A percentile compares a stretch with the other conserved stretches of the same genome.
Evolutionary conservation across 2,113 vertebrate species (phyloP).

Genomic region (Charadrius vociferus): DNA sequence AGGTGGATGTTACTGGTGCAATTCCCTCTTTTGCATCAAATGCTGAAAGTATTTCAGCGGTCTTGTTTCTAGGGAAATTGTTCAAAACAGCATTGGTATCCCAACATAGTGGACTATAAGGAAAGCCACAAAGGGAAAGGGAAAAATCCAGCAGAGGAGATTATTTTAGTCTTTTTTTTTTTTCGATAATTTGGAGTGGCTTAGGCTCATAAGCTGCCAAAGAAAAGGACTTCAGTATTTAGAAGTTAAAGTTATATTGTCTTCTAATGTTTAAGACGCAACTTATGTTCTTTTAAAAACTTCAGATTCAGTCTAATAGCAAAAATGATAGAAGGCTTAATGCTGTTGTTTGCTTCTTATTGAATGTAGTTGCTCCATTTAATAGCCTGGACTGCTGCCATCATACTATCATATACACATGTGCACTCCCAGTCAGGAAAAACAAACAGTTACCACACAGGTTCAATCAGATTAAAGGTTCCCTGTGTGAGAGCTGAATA

Average conservation of each 20-base stretch:
- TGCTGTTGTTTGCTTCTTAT: constrained; percentile 19
- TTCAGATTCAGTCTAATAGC: background rate
- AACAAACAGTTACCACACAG: constrained; percentile 42
- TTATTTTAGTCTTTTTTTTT: background rate
- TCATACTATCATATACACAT: background rate
- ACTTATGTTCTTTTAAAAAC: background rate
- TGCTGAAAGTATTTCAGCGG: background rate
- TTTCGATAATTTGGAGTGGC: background rate
- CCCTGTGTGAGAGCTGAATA: constrained; percentile 44
- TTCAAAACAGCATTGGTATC: background rate
- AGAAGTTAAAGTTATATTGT: background rate
- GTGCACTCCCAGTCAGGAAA: constrained; percentile 39
- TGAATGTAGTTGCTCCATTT: constrained; percentile 35
- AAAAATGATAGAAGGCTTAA: constrained; percentile 2
- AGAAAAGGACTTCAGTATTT: background rate
- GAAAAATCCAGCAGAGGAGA: background rate
- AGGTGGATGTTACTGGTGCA: background rate
- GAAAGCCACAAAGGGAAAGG: background rate
- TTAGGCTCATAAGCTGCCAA: background rate
- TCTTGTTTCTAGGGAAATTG: background rate
- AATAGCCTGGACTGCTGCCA: constrained; percentile 56
- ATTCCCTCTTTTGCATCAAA: background rate
- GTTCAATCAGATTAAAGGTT: constrained; percentile 56
- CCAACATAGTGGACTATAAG: background rate
- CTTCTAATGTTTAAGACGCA: background rate